A percentile compares a stretch with the other conserved stretches of the same genome.
Conservation (phyloP, 2,797 vertebrate species). For the Lophotriccus pileatus region DNA sequence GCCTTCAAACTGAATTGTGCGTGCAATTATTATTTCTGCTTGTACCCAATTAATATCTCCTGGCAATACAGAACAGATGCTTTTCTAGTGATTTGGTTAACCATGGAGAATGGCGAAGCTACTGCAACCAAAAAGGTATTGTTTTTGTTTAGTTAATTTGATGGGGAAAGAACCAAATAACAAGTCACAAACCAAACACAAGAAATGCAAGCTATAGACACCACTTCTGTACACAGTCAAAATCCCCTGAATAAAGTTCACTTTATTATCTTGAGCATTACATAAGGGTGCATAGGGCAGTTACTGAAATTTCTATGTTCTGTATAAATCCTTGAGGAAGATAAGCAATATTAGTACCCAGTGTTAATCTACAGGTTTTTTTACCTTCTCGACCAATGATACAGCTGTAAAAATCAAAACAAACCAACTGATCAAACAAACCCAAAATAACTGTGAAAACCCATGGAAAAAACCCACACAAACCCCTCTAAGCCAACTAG, state of each 20-base stretch:
- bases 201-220: not conserved
- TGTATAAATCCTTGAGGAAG: not conserved
- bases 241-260: not conserved
- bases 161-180: not conserved
- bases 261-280: not conserved
- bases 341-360: not conserved
- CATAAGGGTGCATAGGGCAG: not conserved
- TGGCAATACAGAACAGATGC: not conserved
- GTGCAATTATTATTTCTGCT: not conserved
- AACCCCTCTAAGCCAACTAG: accelerated
- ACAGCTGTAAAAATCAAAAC: not conserved
- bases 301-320: not conserved
- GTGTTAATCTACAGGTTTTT: not conserved
- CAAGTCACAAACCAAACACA: not conserved
- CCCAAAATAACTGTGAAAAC: not conserved
- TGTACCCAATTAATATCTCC: not conserved
- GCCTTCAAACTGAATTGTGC: not conserved
- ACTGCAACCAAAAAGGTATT: not conserved
- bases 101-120: not conserved
- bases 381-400: not conserved
- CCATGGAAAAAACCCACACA: accelerated
- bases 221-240: not conserved
- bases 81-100: not conserved
- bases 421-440: not conserved
- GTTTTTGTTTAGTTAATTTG: not conserved